These are phyloP conservation scores for Borostomias antarcticus DNA, from an alignment of 2,797 vertebrate genomes.

Conservation along the genomic window DNA sequence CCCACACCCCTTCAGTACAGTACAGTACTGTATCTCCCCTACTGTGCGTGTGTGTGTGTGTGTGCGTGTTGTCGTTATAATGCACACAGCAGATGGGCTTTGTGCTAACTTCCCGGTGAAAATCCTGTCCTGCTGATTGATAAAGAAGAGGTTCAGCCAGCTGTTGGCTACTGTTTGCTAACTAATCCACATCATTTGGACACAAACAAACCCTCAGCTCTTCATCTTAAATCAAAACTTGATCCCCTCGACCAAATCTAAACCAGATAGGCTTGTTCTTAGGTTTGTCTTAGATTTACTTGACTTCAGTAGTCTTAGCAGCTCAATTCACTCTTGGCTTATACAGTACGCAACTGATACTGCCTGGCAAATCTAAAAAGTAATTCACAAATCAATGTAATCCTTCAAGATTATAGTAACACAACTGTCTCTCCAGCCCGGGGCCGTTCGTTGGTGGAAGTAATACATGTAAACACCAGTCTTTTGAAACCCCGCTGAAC, in stretches of 20 bases:
- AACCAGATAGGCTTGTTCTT: neutral
- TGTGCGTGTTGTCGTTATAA: neutral
- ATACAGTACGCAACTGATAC: neutral
- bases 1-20: neutral
- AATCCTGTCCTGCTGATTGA: neutral
- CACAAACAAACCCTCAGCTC: neutral
- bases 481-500: neutral
- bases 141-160: neutral
- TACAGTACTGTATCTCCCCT: too few relatives aligned
- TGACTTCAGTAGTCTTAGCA: neutral
- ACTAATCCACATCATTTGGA: neutral
- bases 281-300: too few relatives aligned
- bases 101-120: neutral
- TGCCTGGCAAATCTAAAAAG: slow-evolving; percentile 4
- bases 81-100: neutral
- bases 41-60: neutral
- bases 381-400: neutral
- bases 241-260: neutral
- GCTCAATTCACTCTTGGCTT: too few relatives aligned
- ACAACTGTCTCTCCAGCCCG: neutral
- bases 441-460: neutral
- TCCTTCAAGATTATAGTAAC: neutral
- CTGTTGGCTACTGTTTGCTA: neutral
- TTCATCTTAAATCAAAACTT: neutral
- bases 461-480: neutral